Evolutionary conservation across 2,113 vertebrate genomes (phyloP).

Genomic region (Holacanthus passer): DNA sequence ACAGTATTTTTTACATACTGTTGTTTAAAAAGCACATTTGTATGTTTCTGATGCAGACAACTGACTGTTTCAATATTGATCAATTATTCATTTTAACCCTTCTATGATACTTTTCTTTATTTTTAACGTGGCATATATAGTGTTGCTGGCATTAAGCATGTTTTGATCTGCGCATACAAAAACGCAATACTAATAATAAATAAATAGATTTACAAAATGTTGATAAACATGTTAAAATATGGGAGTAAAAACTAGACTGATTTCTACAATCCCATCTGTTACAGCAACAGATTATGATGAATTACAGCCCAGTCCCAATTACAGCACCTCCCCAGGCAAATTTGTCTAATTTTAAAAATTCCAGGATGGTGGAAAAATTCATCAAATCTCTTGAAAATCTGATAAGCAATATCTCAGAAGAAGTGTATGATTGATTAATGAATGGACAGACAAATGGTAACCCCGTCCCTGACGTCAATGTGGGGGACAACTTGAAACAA

Average conservation of each 20-base stretch:
- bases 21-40: neutral
- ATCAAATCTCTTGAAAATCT: slow-evolving; percentile 14
- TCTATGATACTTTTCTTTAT: neutral
- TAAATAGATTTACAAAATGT: neutral
- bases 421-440: neutral
- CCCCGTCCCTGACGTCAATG: neutral
- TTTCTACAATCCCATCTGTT: slow-evolving; percentile 35
- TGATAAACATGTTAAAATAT: slow-evolving; percentile 37
- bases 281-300: slow-evolving; percentile 23
- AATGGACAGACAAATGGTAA: neutral
- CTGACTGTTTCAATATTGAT: neutral
- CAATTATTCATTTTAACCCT: neutral
- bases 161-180: neutral
- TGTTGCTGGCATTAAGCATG: neutral
- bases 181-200: neutral
- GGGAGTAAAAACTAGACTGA: slow-evolving; percentile 44
- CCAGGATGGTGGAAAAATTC: slow-evolving; percentile 11
- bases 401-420: neutral
- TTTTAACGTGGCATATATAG: neutral
- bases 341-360: slow-evolving; percentile 23
- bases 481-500: slow-evolving; percentile 1
- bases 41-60: neutral
- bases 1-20: neutral
- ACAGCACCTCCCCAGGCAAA: slow-evolving; percentile 21
- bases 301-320: slow-evolving; percentile 29